phyloP scores from a whole-genome alignment of 2,888 invertebrate species.

The Celastrina argiolus region DNA sequence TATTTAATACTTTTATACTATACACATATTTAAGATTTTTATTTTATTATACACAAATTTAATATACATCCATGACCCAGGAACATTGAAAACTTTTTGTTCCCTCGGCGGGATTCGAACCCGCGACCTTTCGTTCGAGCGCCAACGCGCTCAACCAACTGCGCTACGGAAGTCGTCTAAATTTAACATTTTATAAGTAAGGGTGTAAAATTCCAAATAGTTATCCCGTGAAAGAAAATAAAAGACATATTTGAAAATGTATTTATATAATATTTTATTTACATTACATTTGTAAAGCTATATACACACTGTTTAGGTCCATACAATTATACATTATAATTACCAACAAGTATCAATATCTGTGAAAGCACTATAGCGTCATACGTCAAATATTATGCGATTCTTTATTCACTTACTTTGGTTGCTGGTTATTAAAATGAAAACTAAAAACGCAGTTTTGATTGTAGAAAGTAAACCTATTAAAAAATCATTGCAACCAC shows the following conservation, averaged over 20 bases:
- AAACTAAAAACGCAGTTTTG: background rate
- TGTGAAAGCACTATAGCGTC: background rate
- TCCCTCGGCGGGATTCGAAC: too few relatives aligned
- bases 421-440: background rate
- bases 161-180: too few relatives aligned
- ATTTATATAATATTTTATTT: slow-evolving; percentile 35
- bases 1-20: too few relatives aligned
- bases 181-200: too few relatives aligned
- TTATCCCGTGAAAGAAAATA: background rate
- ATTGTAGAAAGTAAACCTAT: background rate
- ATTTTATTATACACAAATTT: too few relatives aligned
- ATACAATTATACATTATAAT: slow-evolving; percentile 36
- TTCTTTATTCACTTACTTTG: background rate
- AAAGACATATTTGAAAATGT: slow-evolving; percentile 29
- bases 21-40: too few relatives aligned
- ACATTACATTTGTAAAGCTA: slow-evolving; percentile 53
- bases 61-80: too few relatives aligned
- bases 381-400: background rate
- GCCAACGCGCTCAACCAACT: too few relatives aligned
- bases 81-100: too few relatives aligned
- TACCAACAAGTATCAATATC: slow-evolving; percentile 16
- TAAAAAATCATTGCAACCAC: background rate
- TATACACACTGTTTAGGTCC: slow-evolving; percentile 71
- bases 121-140: too few relatives aligned
- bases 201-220: too few relatives aligned